Evolutionary conservation across 2,888 invertebrate genomes (phyloP).

Genomic region (Brenthis daphne): DNA sequence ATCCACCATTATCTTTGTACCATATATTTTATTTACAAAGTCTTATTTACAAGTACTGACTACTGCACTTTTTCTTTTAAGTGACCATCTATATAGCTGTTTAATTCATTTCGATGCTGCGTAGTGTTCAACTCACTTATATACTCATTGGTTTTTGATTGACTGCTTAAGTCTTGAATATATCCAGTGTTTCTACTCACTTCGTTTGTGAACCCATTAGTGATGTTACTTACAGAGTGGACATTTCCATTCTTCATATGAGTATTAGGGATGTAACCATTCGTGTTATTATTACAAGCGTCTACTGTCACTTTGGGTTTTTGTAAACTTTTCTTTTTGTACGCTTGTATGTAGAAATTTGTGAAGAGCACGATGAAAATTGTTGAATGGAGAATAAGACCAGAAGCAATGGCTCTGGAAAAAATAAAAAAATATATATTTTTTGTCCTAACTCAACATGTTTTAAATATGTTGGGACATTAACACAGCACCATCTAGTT

Average conservation of each 20-base stretch:
- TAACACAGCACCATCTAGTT: too few relatives aligned
- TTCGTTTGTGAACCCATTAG: conserved; percentile 32
- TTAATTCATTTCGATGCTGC: conserved; percentile 42
- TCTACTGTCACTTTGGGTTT: conserved; percentile 46
- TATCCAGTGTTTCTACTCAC: not conserved
- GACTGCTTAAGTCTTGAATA: conserved; percentile 1
- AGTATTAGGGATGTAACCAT: conserved; percentile 44
- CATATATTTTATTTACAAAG: conserved; percentile 26
- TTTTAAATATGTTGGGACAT: too few relatives aligned
- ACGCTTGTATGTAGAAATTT: conserved; percentile 94
- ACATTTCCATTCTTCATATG: conserved; percentile 42
- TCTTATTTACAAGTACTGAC: conserved; percentile 28
- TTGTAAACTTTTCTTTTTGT: conserved; percentile 67
- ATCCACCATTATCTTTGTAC: conserved; percentile 29
- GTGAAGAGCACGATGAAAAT: conserved; percentile 96
- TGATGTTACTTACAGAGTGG: conserved; percentile 42
- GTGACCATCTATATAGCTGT: conserved; percentile 57
- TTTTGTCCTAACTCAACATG: not conserved
- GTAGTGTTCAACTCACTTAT: not conserved
- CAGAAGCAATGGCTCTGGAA: conserved; percentile 85
- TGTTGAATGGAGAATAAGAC: conserved; percentile 89
- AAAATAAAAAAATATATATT: not conserved
- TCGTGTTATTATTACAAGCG: conserved; percentile 51
- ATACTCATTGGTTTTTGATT: conserved; percentile 32
- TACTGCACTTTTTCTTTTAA: conserved; percentile 72